Base-by-base conservation (phyloP, 2,888 invertebrate species). In the Pedicia rivosa region DNA sequence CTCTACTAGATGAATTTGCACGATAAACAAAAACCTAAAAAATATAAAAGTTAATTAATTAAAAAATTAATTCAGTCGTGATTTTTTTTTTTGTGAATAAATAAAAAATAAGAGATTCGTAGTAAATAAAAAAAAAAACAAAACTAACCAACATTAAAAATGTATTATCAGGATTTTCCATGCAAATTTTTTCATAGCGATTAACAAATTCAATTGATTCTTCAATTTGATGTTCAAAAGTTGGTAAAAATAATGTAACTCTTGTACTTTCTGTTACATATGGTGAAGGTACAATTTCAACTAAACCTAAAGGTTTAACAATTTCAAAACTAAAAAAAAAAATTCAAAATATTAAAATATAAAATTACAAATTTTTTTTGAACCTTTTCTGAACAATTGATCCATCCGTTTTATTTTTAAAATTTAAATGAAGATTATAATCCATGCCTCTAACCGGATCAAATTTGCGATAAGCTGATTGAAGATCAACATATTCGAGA, bases 251-350 rank as follows among this genome's bases (percentile, higher is more conserved):
- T 44, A 92, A 65, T 40, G 77, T 73, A 4, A 94, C 70, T 44
- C 84, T 68, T 5, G 81, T 78, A 58, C 80, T 86, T 67, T 97
- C 95, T 0, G 94, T 95, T 2, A 95, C 94, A 63, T 94, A 95
- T 1, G 92, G 94, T 55, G 90, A 84, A 2, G 84, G 79, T 26
- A 92, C 72, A 40, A 95, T 74, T 54, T 94, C 88, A 7, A 90
- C 83, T 40, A 78, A 74, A 12, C 88, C 88, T 38, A 95, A 63
- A 10, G 86, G 80, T 45, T 92, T 82, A 36, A 78, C 75, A 27
- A 83, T 71, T 63, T 90, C 78, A 46, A 90, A 69, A 50, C 83
- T 73, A 26, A 37, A 38, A 24, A 42, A 39, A 35, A 37, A 24
- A 15, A 25, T 5, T 17, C 7, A 24, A n/a, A n/a, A n/a, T n/a